Base-by-base conservation (phyloP, 2,888 invertebrate genomes). In the Cosmia trapezina region DNA sequence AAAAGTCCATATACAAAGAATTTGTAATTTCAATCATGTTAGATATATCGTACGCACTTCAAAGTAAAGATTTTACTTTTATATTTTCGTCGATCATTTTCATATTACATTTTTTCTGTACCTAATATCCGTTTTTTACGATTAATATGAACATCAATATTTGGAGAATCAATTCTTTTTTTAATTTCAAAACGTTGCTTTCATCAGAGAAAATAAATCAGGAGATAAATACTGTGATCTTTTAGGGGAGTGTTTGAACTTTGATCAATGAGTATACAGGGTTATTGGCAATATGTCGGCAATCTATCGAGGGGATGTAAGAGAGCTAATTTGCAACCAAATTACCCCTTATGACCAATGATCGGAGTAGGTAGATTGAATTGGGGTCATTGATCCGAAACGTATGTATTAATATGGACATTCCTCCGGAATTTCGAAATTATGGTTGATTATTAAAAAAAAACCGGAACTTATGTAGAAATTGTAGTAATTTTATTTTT, bases 41-140 rank as follows among this genome's bases (percentile, higher is more conserved):
- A 47, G 22, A 28, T 59, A 22, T 17, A 49, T 65, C 22, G 28
- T 45, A 47, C 56, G 43, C 41, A 66, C n/a, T 74, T 76, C 73
- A 76, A 83, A 70, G 73, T 51, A 70, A 76, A 78, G 5, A 33
- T 45, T 49, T 22, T 45, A 57, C 19, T 64, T 60, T 69, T 41
- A 68, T 49, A 28, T 63, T 66, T 61, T 62, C 28, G 49, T 60
- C 73, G 65, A 83, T 82, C 47, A 74, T 83, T 83, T 83, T 70
- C 47, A 17, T 70, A 66, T 70, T 57, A 62, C 1, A 54, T 72
- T 59, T 72, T 68, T 75, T 60, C 43, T 22, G 19, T 57, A 60
- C 19, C 14, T 37, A 66, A 63, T 78, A 81, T 65, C 59, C 62
- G 56, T 70, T 68, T 66, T 66, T 47, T 53, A 33, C 33, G 51